Evolutionary conservation across 2,888 invertebrate species (phyloP).

Genomic region (Ptilodon capucinus): DNA sequence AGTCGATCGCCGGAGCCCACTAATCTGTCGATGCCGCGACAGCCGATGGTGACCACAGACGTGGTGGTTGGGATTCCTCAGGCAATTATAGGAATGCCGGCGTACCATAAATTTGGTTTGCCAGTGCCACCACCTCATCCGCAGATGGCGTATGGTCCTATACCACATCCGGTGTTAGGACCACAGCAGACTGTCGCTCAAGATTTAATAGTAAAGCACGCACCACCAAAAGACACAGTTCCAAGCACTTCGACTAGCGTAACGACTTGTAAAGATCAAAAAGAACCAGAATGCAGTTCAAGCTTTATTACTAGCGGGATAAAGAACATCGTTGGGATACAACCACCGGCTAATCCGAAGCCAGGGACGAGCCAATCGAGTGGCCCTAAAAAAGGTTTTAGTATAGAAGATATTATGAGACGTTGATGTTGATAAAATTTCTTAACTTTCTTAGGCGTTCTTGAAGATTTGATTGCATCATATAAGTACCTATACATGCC

Average conservation of each 20-base stretch:
- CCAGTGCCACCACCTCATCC: constrained; percentile 75
- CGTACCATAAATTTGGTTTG: constrained; percentile 75
- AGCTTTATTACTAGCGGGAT: constrained; percentile 74
- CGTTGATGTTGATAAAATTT: constrained; percentile 77
- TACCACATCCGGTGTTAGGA: constrained; percentile 65
- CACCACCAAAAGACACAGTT: constrained; percentile 71
- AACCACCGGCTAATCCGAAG: constrained; percentile 71
- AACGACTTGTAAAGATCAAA: constrained; percentile 60
- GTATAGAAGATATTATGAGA: constrained; percentile 95
- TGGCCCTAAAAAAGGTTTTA: constrained; percentile 91
- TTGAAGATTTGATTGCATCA: constrained; percentile 22
- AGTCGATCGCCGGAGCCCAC: constrained; percentile 77
- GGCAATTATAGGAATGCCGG: constrained; percentile 69
- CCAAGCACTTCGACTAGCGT: constrained; percentile 67
- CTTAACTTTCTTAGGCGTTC: constrained; percentile 8
- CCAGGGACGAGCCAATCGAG: constrained; percentile 82
- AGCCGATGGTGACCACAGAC: constrained; percentile 54
- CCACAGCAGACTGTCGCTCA: constrained; percentile 79
- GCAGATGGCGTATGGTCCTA: constrained; percentile 67
- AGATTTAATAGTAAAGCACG: constrained; percentile 80
- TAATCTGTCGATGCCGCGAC: constrained; percentile 74
- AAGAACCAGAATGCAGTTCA: constrained; percentile 56
- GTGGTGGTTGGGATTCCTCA: constrained; percentile 68
- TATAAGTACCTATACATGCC: neutral
- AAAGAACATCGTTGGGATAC: constrained; percentile 78